A percentile compares a stretch with the other conserved stretches of the same genome.
These are phyloP conservation scores for Pseudonaja textilis DNA, from an alignment of 2,113 vertebrate genomes.

Conservation along the genomic window DNA sequence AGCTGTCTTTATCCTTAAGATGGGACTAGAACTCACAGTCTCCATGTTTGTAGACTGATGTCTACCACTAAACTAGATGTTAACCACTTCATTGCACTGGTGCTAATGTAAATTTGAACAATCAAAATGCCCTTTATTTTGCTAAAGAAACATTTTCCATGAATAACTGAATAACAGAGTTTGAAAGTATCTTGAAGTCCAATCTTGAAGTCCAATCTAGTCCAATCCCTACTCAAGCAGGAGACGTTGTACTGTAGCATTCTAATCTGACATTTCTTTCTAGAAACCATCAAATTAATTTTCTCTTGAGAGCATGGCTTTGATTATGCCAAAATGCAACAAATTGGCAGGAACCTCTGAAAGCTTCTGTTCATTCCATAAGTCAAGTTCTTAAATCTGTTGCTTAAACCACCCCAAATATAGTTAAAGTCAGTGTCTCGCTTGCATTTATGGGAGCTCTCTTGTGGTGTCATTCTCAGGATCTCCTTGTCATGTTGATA, in stretches of 20 bases:
- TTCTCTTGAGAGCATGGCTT: not conserved
- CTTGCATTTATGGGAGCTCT: not conserved
- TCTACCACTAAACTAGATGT: not conserved
- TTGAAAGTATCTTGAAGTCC: not conserved
- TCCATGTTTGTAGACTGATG: not conserved
- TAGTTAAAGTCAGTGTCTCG: not conserved
- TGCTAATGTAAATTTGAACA: not conserved
- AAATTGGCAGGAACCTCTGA: not conserved
- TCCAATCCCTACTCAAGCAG: not conserved
- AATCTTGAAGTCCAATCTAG: not conserved
- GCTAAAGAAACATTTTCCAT: not conserved
- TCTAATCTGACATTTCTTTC: not conserved
- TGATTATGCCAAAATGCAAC: not conserved
- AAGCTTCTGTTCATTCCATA: not conserved
- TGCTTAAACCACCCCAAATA: not conserved
- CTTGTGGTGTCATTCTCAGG: not conserved
- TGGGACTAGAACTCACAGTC: not conserved
- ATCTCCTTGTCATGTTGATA: not conserved
- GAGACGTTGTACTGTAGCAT: not conserved
- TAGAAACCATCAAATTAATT: not conserved
- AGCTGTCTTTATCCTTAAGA: no score
- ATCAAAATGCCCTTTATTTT: not conserved
- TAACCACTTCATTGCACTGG: not conserved
- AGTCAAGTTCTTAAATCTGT: not conserved
- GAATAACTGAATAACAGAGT: not conserved